These are phyloP conservation scores for Pseudomyrmex gracilis DNA, from an alignment of 1,140 invertebrate species.

Conservation along the genomic window DNA sequence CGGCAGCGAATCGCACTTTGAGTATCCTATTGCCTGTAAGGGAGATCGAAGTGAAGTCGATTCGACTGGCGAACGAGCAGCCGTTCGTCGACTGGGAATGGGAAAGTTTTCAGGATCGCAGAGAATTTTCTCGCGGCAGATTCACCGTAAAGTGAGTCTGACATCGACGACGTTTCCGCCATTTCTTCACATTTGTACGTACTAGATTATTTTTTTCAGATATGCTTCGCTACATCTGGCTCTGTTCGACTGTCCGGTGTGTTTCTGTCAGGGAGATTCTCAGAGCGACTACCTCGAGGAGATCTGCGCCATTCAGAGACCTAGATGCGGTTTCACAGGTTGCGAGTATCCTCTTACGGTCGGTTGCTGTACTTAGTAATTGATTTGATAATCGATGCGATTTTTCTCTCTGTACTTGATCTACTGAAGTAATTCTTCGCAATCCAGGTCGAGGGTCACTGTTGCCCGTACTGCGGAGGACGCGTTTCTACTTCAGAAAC, in stretches of 20 bases:
- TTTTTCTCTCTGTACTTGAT: neutral
- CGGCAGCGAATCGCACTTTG: conserved; percentile 70
- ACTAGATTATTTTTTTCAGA: conserved; percentile 59
- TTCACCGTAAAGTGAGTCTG: conserved; percentile 70
- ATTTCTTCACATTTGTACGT: neutral
- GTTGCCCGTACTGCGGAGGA: conserved; percentile 82
- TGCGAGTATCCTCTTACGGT: conserved; percentile 81
- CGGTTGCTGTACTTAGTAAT: conserved; percentile 2
- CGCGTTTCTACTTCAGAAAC: conserved; percentile 67
- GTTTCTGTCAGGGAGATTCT: conserved; percentile 77
- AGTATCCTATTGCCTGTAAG: conserved; percentile 76
- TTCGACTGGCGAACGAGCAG: conserved; percentile 68
- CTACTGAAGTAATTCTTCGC: neutral
- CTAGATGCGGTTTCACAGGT: conserved; percentile 73
- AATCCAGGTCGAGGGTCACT: conserved; percentile 81
- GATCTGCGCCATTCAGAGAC: conserved; percentile 79
- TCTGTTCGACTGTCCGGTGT: conserved; percentile 71
- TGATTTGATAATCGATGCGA: neutral
- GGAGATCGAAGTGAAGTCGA: conserved; percentile 71
- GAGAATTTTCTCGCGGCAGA: conserved; percentile 75
- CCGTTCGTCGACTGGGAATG: conserved; percentile 75
- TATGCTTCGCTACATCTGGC: conserved; percentile 63
- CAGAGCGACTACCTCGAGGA: conserved; percentile 76
- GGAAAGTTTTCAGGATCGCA: conserved; percentile 57
- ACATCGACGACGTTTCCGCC: neutral